phyloP scores from a whole-genome alignment of 2,113 vertebrate genomes.

The Calyptommatus sinebrachiatus region DNA sequence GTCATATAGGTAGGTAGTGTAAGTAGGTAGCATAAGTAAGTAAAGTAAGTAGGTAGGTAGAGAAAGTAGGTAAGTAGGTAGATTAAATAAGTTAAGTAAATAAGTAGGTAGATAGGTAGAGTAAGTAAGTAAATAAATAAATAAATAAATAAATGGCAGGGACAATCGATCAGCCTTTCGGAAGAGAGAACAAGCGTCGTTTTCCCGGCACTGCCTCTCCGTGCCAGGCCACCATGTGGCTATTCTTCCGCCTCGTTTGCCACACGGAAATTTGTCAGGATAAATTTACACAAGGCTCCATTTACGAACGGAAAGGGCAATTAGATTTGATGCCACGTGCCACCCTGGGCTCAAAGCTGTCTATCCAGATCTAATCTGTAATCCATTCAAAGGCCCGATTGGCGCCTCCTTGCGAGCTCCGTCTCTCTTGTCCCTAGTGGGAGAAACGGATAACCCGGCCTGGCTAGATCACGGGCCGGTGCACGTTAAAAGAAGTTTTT shows the following conservation, averaged over 20 bases:
- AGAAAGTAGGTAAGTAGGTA: no score
- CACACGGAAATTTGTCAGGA: slow-evolving; percentile 83
- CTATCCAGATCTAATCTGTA: slow-evolving; percentile 76
- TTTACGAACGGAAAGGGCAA: slow-evolving; percentile 74
- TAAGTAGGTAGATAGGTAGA: no score
- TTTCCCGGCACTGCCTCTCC: neutral
- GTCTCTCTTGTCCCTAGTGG: neutral
- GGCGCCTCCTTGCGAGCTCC: slow-evolving; percentile 10
- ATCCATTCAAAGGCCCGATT: slow-evolving; percentile 75
- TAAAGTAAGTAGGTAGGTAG: no score
- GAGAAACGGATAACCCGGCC: neutral
- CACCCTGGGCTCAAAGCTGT: slow-evolving; percentile 79
- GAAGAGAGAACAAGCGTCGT: neutral
- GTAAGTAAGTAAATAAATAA: no score
- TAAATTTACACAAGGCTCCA: slow-evolving; percentile 74
- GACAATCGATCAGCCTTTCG: neutral
- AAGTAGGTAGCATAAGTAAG: no score
- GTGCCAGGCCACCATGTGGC: slow-evolving; percentile 35
- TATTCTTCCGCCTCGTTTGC: slow-evolving; percentile 52
- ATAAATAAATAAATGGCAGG: no score
- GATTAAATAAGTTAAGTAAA: no score
- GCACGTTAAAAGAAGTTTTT: no score
- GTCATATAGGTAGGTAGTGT: no score
- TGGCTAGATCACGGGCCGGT: neutral
- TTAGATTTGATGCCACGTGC: slow-evolving; percentile 79